Evolutionary conservation across 2,888 invertebrate species (phyloP).

Genomic region (Chymomyza procnemis): DNA sequence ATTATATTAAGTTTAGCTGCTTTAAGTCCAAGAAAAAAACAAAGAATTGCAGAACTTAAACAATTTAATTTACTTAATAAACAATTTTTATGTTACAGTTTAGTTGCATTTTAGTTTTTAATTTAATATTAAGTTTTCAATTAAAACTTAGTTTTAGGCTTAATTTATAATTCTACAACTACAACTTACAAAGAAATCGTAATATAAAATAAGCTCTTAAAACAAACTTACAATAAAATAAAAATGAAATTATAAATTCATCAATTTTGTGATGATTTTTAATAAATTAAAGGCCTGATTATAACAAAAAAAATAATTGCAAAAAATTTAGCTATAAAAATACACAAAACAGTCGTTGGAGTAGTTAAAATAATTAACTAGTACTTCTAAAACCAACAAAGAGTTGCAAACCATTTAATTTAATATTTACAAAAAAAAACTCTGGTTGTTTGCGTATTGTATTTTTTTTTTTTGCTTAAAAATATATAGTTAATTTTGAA

Average conservation of each 20-base stretch:
- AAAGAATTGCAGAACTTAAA: slow-evolving; percentile 35
- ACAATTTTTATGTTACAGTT: slow-evolving; percentile 31
- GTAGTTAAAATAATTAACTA: slow-evolving; percentile 38
- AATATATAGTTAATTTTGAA: slow-evolving; percentile 45
- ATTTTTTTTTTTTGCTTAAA: not conserved
- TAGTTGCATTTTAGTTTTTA: slow-evolving; percentile 16
- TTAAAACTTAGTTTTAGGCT: slow-evolving; percentile 18
- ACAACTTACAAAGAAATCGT: slow-evolving; percentile 15
- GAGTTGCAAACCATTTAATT: not conserved
- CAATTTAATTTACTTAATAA: slow-evolving; percentile 35
- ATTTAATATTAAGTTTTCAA: slow-evolving; percentile 34
- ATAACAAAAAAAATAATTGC: slow-evolving; percentile 5
- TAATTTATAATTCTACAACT: slow-evolving; percentile 43
- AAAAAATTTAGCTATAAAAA: slow-evolving; percentile 6
- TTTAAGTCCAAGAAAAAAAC: slow-evolving; percentile 44
- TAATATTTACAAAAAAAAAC: not conserved
- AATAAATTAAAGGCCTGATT: slow-evolving; percentile 37
- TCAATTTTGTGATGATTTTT: slow-evolving; percentile 69
- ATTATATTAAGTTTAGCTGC: slow-evolving; percentile 63
- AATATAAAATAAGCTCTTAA: slow-evolving; percentile 56
- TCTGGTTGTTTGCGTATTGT: not conserved
- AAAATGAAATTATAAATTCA: slow-evolving; percentile 36
- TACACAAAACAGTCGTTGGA: slow-evolving; percentile 13
- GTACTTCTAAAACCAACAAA: not conserved
- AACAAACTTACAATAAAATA: slow-evolving; percentile 22